A percentile compares a stretch with the other conserved stretches of the same genome.
These are phyloP conservation scores for Acanthaster planci DNA, from an alignment of 35 echinoderm and acorn worm species.

Conservation along the genomic window DNA sequence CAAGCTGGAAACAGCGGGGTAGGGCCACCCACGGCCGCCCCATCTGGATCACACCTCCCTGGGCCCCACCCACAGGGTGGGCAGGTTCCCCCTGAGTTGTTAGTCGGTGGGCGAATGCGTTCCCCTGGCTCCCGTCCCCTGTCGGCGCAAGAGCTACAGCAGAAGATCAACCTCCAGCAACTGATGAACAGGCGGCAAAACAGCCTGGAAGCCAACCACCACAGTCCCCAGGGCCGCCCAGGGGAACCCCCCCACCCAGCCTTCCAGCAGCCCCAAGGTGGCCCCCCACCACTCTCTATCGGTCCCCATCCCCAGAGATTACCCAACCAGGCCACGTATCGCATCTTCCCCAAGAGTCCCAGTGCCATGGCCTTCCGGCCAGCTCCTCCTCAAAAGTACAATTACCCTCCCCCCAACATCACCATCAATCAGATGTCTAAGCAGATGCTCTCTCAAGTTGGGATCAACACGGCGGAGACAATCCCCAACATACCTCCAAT, in stretches of 20 bases:
- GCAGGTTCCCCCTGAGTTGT: neutral
- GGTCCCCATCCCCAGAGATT: neutral
- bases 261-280: neutral
- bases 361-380: neutral
- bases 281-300: neutral
- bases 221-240: neutral
- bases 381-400: neutral
- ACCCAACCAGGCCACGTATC: neutral
- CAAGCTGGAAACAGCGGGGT: neutral
- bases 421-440: neutral
- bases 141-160: slow-evolving; percentile 8
- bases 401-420: neutral
- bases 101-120: neutral
- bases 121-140: neutral
- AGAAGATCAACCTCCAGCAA: slow-evolving; percentile 45
- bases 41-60: neutral
- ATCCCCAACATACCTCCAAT: slow-evolving; percentile 1
- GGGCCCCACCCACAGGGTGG: neutral
- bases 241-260: neutral
- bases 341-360: neutral
- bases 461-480: slow-evolving; percentile 1
- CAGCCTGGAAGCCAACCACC: neutral
- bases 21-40: neutral
- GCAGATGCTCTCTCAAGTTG: neutral
- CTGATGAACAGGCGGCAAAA: slow-evolving; percentile 36